Percentiles rank a stretch among this genome's conserved stretches.
These are phyloP conservation scores for Anseranas semipalmata DNA, from an alignment of 2,113 vertebrate species.

Conservation along the genomic window DNA sequence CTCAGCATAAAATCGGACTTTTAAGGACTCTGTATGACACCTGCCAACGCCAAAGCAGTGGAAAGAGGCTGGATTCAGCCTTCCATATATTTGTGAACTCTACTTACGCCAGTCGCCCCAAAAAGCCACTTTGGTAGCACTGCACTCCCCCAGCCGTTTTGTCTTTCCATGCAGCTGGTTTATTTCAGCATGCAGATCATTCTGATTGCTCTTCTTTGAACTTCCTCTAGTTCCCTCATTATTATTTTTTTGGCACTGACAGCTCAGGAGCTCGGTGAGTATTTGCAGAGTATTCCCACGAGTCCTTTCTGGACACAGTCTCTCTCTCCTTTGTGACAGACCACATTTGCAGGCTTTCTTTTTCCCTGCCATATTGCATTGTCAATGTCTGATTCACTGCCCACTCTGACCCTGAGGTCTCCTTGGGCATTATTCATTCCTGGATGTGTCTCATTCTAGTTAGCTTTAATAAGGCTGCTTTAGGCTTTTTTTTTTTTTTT, in stretches of 20 bases:
- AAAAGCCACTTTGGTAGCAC: not conserved
- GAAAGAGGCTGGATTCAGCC: not conserved
- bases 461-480: not conserved
- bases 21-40: not conserved
- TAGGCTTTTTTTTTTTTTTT: not conserved
- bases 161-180: not conserved
- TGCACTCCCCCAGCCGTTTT: not conserved
- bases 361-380: conserved; percentile 28
- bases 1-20: not conserved
- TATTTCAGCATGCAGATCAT: not conserved
- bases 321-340: conserved; percentile 18
- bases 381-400: conserved; percentile 20
- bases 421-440: conserved; percentile 38
- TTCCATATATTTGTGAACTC: not conserved
- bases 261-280: not conserved
- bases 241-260: not conserved
- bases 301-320: conserved; percentile 4
- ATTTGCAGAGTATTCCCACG: not conserved
- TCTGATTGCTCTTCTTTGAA: conserved; percentile 26
- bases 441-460: not conserved
- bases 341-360: conserved; percentile 20
- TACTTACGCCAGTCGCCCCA: not conserved
- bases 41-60: not conserved
- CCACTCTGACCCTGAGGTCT: conserved; percentile 52
- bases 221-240: not conserved